These are phyloP conservation scores for Glyphotaelius pellucidus DNA, from an alignment of 2,888 invertebrate genomes.

Conservation along the genomic window DNA sequence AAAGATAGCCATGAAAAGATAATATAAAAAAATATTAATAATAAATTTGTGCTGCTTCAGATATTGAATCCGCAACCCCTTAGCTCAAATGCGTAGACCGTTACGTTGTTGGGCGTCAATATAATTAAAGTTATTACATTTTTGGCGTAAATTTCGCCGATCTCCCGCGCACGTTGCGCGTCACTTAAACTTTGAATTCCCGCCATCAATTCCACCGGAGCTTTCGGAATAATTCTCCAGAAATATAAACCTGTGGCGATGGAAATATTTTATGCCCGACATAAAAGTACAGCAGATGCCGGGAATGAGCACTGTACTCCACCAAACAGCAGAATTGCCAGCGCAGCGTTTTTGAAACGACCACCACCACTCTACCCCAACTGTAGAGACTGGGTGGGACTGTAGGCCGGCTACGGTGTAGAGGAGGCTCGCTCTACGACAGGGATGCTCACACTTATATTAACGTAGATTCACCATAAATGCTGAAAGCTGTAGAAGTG, in stretches of 20 bases:
- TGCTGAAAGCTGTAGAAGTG: too few species aligned
- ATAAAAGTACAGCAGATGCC: slow-evolving; percentile 60
- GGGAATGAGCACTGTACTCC: slow-evolving; percentile 47
- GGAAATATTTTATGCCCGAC: slow-evolving; percentile 54
- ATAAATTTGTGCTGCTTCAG: neutral
- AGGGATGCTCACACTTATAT: neutral
- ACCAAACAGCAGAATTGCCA: slow-evolving; percentile 28
- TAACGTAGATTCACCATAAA: neutral
- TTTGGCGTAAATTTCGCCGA: neutral
- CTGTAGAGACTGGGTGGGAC: neutral
- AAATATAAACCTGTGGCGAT: slow-evolving; percentile 24
- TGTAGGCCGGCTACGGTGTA: slow-evolving; percentile 4
- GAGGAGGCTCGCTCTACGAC: neutral
- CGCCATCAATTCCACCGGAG: neutral
- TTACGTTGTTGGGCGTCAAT: neutral
- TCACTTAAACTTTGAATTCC: slow-evolving; percentile 13
- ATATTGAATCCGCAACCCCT: neutral
- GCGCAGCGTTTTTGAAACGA: slow-evolving; percentile 58
- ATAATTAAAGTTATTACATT: neutral
- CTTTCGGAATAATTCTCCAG: slow-evolving; percentile 19
- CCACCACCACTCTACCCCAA: slow-evolving; percentile 25
- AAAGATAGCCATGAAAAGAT: too few species aligned
- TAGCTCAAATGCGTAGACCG: neutral
- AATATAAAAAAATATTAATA: neutral
- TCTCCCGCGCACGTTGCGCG: neutral